Conservation (phyloP, 2,888 invertebrate species). For the Heliconius aoede region DNA sequence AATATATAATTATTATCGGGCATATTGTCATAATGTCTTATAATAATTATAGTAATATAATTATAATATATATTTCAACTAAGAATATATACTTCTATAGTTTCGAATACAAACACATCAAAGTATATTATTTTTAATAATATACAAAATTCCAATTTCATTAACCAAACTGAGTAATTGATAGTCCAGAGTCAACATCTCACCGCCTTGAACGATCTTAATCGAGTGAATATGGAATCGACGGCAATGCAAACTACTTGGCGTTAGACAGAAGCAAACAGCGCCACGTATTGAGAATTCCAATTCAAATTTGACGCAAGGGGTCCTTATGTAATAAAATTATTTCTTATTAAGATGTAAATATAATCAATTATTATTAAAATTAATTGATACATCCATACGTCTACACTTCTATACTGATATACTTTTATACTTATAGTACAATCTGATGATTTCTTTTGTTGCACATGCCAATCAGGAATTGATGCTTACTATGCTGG, state of each 20-base stretch:
- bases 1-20: too few relatives aligned
- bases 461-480: too few relatives aligned
- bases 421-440: too few relatives aligned
- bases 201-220: slow-evolving; percentile 11
- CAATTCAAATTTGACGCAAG: not conserved
- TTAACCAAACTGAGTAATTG: slow-evolving; percentile 7
- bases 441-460: too few relatives aligned
- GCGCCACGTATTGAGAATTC: not conserved
- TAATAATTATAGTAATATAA: too few relatives aligned
- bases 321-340: not conserved
- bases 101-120: not conserved
- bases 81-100: not conserved
- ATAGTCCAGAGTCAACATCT: slow-evolving; percentile 18
- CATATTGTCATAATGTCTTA: too few relatives aligned
- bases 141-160: slow-evolving; percentile 2
- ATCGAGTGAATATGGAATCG: slow-evolving; percentile 19
- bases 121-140: not conserved
- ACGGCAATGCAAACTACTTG: slow-evolving; percentile 11
- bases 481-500: too few relatives aligned
- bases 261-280: slow-evolving; percentile 24
- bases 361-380: not conserved
- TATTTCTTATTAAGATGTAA: too few relatives aligned
- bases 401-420: too few relatives aligned
- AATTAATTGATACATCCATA: not conserved
- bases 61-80: too few relatives aligned